Evolutionary conservation across 2,888 invertebrate species (phyloP).

Genomic region (Orthosia gracilis): DNA sequence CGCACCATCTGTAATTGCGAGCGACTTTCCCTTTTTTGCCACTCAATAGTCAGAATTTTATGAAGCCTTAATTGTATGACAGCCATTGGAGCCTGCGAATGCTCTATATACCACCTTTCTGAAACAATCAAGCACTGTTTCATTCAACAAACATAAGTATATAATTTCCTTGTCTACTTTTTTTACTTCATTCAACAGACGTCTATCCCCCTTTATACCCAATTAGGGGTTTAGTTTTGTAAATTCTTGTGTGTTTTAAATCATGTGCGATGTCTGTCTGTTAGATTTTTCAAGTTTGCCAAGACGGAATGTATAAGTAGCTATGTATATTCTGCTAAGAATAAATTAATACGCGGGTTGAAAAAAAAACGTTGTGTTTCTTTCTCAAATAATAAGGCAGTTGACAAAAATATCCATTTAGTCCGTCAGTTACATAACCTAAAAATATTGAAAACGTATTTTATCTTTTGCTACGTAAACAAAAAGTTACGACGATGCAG

Average conservation of each 20-base stretch:
- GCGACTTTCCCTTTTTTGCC: background rate
- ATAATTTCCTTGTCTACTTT: background rate
- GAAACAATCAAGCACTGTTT: background rate
- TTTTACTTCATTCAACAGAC: background rate
- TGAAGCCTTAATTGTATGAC: constrained; percentile 1
- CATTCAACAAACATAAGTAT: background rate
- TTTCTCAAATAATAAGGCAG: no score
- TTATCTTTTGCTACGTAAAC: no score
- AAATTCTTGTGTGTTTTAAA: background rate
- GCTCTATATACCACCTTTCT: background rate
- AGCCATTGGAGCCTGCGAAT: background rate
- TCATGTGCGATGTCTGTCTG: background rate
- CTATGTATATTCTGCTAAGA: no score
- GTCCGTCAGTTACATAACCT: no score
- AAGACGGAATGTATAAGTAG: no score
- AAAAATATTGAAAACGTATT: no score
- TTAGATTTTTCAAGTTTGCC: no score
- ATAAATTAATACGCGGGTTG: no score
- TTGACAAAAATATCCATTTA: no score
- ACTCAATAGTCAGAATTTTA: background rate
- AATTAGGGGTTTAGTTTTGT: background rate
- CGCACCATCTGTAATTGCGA: no score
- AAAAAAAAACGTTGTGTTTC: background rate
- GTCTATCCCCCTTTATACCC: background rate
- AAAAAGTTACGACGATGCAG: no score